Evolutionary conservation across 1,140 invertebrate genomes (phyloP).

Genomic region (Neelides sp.): DNA sequence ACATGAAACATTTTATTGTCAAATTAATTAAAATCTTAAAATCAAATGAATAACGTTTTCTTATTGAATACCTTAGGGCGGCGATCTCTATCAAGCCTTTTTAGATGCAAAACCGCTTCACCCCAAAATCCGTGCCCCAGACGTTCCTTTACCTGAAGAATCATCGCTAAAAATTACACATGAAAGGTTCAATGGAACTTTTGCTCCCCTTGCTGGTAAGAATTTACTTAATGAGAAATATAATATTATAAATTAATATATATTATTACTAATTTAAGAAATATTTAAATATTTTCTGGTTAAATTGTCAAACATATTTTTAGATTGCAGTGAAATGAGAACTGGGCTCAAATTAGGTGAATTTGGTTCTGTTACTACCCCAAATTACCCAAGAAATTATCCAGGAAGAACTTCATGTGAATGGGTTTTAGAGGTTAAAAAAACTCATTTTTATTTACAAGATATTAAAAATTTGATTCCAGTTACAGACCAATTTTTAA

Average conservation of each 20-base stretch:
- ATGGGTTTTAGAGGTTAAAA: constrained; percentile 27
- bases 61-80: too few species aligned
- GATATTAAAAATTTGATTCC: too few species aligned
- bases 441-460: too few species aligned
- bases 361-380: constrained; percentile 22
- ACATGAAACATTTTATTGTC: too few species aligned
- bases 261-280: too few species aligned
- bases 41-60: too few species aligned
- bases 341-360: constrained; percentile 26
- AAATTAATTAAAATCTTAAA: too few species aligned
- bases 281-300: too few species aligned
- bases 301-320: too few species aligned
- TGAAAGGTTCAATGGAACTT: constrained; percentile 9
- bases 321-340: constrained; percentile 25
- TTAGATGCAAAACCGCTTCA: constrained; percentile 6
- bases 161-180: constrained; percentile 8
- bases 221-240: constrained; percentile 2
- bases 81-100: constrained; percentile 1
- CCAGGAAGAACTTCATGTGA: constrained; percentile 22
- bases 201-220: constrained; percentile 8
- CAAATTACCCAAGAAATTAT: constrained; percentile 30
- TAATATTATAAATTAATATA: too few species aligned
- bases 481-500: too few species aligned
- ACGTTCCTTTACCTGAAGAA: constrained; percentile 2
- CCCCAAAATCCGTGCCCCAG: constrained; percentile 10